Base-by-base conservation (phyloP, 2,888 invertebrate genomes). In the Polia nebulosa region DNA sequence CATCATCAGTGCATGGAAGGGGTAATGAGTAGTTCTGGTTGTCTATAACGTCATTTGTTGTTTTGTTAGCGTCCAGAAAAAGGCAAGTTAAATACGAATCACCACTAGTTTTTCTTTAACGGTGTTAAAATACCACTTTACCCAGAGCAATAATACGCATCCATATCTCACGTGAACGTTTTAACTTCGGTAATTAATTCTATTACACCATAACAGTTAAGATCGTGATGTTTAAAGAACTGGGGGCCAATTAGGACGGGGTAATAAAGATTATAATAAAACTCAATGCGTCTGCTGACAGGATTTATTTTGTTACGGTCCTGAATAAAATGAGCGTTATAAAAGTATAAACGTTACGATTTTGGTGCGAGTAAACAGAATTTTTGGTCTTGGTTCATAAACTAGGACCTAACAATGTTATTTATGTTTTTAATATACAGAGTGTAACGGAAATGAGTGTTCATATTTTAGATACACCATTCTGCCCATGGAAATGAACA, bases 241-340 rank as follows among this genome's bases (percentile, higher is more conserved):
- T 76, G 56, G 20, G 67, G 58, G 47, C 61, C 71, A 78, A 78
- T 78, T 80, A 76, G 76, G 75, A 67, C 47, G 45, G 9, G 27
- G 63, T 22, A 78, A 76, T 78, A 80, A 78, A 80, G 71, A 67
- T 78, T 64, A 80, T 53, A 80, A 80, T 78, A 76, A 78, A 78
- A 78, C 32, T 59, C 58, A 80, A 80, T 78, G 80, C 32, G 64
- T 72, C 72, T 72, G 71, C 36, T 53, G 62, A 57, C 64, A 45
- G 80, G 71, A 80, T 76, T 78, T 59, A 78, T 76, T 76, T 58
- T 55, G 76, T 52, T 64, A 62, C 52, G 39, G 58, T 80, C 34
- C 61, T 39, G 44, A 44, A 63, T 71, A 52, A 71, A 68, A 75
- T 78, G 57, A 68, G 55, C 59, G 45, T 75, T 52, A 52, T 49